Evolutionary conservation across 2,888 invertebrate genomes (phyloP).

Genomic region (Aphidoletes aphidimyza): DNA sequence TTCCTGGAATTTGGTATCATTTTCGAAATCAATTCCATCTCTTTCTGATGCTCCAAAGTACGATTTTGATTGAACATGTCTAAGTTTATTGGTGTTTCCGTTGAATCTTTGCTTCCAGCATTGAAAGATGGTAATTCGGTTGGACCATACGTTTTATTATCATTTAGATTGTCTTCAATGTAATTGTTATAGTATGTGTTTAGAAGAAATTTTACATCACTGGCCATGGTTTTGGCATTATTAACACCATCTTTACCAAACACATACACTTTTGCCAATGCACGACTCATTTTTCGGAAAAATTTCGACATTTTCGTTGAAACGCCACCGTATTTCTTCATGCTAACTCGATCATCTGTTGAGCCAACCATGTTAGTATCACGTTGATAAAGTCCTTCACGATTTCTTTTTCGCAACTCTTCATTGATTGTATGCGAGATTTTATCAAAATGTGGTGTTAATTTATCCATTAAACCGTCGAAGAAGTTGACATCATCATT

Average conservation of each 20-base stretch:
- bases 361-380: background rate
- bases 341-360: background rate
- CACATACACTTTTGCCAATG: background rate
- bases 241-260: background rate
- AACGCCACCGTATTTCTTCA: background rate
- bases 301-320: background rate
- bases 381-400: background rate
- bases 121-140: background rate
- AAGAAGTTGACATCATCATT: background rate
- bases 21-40: background rate
- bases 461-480: background rate
- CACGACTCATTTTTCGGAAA: background rate
- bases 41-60: too few species aligned
- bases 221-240: background rate
- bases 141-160: background rate
- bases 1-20: background rate
- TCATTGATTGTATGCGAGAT: background rate
- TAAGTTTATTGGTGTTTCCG: too few species aligned
- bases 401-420: background rate
- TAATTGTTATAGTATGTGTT: background rate
- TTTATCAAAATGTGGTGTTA: background rate
- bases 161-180: background rate
- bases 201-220: background rate
- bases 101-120: background rate
- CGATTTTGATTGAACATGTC: too few species aligned